Base-by-base conservation (phyloP, 2,888 invertebrate genomes). In the Ariolimax columbianus region DNA sequence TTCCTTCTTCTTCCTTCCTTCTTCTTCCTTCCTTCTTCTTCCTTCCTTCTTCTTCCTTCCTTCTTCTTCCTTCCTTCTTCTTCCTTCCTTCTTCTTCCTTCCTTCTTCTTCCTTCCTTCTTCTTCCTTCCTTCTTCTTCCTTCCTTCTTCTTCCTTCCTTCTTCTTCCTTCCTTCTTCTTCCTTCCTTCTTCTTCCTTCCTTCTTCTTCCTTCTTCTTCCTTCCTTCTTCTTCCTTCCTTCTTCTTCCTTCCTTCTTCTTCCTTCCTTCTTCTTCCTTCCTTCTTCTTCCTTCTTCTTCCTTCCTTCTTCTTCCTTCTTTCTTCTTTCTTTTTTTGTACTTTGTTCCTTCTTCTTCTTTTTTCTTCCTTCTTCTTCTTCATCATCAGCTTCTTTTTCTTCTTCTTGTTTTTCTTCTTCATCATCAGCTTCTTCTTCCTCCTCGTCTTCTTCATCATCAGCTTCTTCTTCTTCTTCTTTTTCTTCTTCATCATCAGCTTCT, bases 201-300 rank as follows among this genome's bases (percentile, higher is more conserved):
- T 66, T 30, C 30, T 30, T 30, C 66, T n/a, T 14, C 30, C 66
- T 66, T 30, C 30, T 17, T 51, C 51, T 11, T 17, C 51, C 51
- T 17, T 11, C 51, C 51, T 17, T 17, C 17, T 17, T 51, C 51
- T 11, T 17, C 17, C 9, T 51, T 51, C 51, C 51, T 51, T 51
- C 51, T 11, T 51, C 17, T 7, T 51, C n/a, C n/a, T n/a, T n/a
- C n/a, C n/a, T n/a, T n/a, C n/a, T n/a, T 9, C 36, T 38, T 59
- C 63, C 38, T n/a, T 55, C 55, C 36, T 36, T 78, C n/a, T 36
- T 36, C 17, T 38, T 78, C 40, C 36, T 47, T 78, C 78, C 59
- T 73, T 36, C 72, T 11, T 51, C 51, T 51, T 51, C 11, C 11
- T 19, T 19, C 7, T 6, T 63, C 23, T 26, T 63, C 6, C 6